Base-by-base conservation (phyloP, 2,797 vertebrate species). In the Pseudochaenichthys georgianus region DNA sequence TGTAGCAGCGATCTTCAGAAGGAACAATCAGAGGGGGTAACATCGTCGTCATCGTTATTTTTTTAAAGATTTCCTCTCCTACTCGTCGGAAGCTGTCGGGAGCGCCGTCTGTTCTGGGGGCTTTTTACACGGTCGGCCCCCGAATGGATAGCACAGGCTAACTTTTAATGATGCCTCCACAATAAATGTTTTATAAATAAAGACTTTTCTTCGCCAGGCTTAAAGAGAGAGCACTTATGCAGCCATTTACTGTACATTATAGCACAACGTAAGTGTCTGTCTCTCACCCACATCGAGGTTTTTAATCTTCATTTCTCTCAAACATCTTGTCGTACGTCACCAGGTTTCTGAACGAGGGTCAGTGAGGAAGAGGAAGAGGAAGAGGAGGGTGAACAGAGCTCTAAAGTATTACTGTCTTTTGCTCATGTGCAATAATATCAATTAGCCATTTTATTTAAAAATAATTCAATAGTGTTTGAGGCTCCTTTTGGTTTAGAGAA, bases 381-480 rank as follows among this genome's bases (percentile, higher is more conserved):
- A 43, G 15, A 72, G 85, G 78, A 86, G 23, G 66, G 75, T 63
- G 77, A 84, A 87, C 82, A 86, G 85, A 88, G 83, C 84, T 90
- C 80, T 79, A 88, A 88, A 91, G 93, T 93, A 91, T 93, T 92
- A 91, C 89, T 90, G 92, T 93, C 87, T 91, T 89, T 86, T 91
- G 87, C 88, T 93, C 87, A 90, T 93, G 95, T 95, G 93, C 94
- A 95, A 95, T 95, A 95, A 95, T 85, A 81, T 89, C 87, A 88
- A 88, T 93, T 92, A 87, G 88, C 87, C 87, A 70, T 93, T 93
- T 93, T 89, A 90, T 92, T 93, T 92, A 81, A 92, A 89, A 77
- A 21, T 84, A 89, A 88, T 80, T 85, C 75, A 72, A 12, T 70
- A 52, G 72, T 16, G 16, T 79, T 23, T 10, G 66, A 57, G 53